Evolutionary conservation across 2,797 vertebrate species (phyloP), one percentile per base, ranked within the genome.

Genomic region (Neosalanx taihuensis): DNA sequence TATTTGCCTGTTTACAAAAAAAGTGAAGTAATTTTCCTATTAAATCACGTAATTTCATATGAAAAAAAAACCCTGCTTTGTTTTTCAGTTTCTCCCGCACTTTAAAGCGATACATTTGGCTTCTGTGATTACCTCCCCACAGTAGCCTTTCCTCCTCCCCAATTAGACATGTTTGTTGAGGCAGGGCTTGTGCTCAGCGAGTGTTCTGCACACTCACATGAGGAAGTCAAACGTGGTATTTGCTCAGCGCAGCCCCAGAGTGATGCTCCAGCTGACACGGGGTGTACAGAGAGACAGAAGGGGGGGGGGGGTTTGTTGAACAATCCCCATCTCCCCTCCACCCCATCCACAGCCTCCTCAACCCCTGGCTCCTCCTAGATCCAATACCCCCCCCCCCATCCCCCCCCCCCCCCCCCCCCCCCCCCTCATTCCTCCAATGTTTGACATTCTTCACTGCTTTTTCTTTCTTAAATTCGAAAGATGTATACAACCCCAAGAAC

Each of bases 221-320:
- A 41, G 37, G 37, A 41, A 41, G 37, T 41, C 9, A 10, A 10
- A 41, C 37, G 37, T 12, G 10, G 37, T 84, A 78, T 77, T 78
- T 77, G 78, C 78, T 71, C 10, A 71, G 37, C 37, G 79, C 82
- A 82, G 76, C 79, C 70, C 71, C 69, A 74, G 76, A 76, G 74
- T 72, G 6, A 2, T 71, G 70, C 62, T 63, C 4, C 26, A 31
- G 75, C 80, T 69, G 64, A 51, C 74, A 71, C n/a, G n/a, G 67
- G 75, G 75, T 74, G 82, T 76, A 84, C 71, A 80, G 29, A 71
- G 69, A 81, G 71, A n/a, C 77, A 82, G 82, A 66, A 78, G n/a
- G n/a, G n/a, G n/a, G n/a, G 70, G 79, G 81, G 77, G 72, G 49
- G 60, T 68, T 57, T 76, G 69, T 74, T 62, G 75, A 79, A 84